Evolutionary conservation across 2,113 vertebrate species (phyloP).

Genomic region (Tilapia sparmanii): DNA sequence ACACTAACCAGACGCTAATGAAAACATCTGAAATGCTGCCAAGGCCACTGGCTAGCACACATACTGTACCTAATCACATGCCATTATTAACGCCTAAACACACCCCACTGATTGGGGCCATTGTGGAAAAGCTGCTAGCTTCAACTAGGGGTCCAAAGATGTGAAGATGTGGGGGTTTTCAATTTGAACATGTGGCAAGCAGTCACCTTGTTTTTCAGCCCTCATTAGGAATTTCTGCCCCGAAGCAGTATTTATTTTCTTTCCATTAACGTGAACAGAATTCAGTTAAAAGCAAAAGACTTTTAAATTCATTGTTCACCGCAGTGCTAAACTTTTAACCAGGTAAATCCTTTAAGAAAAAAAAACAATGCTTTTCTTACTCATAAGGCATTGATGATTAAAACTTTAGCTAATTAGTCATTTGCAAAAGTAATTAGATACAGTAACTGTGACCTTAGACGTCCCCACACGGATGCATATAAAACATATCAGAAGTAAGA

Average conservation of each 20-base stretch:
- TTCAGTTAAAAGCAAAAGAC: neutral
- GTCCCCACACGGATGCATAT: neutral
- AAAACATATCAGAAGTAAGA: neutral
- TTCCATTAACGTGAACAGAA: neutral
- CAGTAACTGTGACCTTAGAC: neutral
- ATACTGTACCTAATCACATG: slow-evolving; percentile 48
- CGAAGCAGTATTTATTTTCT: neutral
- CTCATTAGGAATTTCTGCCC: neutral
- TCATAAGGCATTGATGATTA: neutral
- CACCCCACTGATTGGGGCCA: slow-evolving; percentile 22
- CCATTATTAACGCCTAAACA: slow-evolving; percentile 52
- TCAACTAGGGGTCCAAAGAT: neutral
- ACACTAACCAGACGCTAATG: slow-evolving; percentile 58
- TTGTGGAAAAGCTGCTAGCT: slow-evolving; percentile 4
- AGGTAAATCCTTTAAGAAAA: neutral
- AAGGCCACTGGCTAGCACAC: slow-evolving; percentile 39
- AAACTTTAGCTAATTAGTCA: neutral
- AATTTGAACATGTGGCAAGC: neutral
- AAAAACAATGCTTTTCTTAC: neutral
- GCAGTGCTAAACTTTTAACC: neutral
- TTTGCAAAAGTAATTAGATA: neutral
- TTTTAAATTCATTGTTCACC: neutral
- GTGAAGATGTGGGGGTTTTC: neutral
- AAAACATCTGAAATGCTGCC: slow-evolving; percentile 61
- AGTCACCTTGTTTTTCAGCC: neutral